phyloP scores from a whole-genome alignment of 2,113 vertebrate genomes.

The Cynoglossus semilaevis region DNA sequence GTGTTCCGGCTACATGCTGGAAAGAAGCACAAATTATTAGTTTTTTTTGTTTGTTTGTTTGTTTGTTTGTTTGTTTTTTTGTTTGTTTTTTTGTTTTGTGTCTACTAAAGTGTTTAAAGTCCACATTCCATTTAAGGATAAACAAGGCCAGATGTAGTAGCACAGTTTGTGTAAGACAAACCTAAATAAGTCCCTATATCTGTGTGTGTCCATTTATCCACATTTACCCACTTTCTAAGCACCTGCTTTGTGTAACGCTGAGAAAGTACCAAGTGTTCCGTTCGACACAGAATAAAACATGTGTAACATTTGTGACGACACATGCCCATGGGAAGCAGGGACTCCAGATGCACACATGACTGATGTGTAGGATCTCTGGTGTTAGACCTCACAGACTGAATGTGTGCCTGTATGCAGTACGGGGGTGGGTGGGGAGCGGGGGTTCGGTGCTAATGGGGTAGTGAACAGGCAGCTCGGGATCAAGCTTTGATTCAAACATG shows the following conservation, averaged over 20 bases:
- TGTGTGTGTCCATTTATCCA: too few species aligned
- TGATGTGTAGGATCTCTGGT: constrained; percentile 28
- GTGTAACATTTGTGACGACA: constrained; percentile 5
- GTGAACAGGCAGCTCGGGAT: constrained; percentile 52
- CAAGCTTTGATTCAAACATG: constrained; percentile 44
- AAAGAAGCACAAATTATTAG: constrained; percentile 62
- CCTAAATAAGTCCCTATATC: too few species aligned
- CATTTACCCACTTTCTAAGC: not conserved
- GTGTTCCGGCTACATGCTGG: constrained; percentile 49
- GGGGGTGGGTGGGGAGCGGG: constrained; percentile 12
- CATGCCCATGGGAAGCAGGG: constrained; percentile 18
- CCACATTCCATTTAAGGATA: constrained; percentile 13
- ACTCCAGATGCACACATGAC: constrained; percentile 35
- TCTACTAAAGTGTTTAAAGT: constrained; percentile 35
- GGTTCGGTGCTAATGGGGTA: constrained; percentile 47
- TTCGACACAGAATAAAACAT: constrained; percentile 6
- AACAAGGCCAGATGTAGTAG: not conserved
- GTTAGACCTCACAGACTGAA: constrained; percentile 58
- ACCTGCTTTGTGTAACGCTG: not conserved
- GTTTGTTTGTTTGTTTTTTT: too few species aligned
- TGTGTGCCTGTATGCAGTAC: constrained; percentile 34
- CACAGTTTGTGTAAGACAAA: not conserved
- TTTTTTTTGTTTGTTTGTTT: too few species aligned
- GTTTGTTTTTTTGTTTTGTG: constrained; percentile 33
- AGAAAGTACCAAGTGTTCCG: not conserved